Evolutionary conservation across 1,140 invertebrate species (phyloP).

Genomic region (Trissolcus basalis): DNA sequence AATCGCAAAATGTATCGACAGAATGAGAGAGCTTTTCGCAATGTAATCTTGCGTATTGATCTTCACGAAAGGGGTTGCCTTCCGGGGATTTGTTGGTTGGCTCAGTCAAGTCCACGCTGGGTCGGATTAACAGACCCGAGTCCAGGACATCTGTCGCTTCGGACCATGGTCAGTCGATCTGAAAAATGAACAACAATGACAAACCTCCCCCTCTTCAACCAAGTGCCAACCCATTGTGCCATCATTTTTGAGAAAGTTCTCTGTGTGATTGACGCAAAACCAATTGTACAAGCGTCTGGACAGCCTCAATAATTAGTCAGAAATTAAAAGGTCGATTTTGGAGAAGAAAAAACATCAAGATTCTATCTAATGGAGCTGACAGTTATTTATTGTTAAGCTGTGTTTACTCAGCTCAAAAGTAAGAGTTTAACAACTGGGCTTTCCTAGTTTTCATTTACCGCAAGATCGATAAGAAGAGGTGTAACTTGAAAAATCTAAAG

Average conservation of each 20-base stretch:
- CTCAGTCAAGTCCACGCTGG: slow-evolving; percentile 69
- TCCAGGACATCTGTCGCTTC: slow-evolving; percentile 72
- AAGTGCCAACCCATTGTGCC: slow-evolving; percentile 30
- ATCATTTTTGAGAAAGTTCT: slow-evolving; percentile 29
- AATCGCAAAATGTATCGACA: slow-evolving; percentile 27
- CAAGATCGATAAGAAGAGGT: no score
- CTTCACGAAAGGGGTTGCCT: slow-evolving; percentile 71
- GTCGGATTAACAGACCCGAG: slow-evolving; percentile 70
- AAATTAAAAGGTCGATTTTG: no score
- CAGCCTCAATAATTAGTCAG: slow-evolving; percentile 36
- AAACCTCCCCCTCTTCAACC: slow-evolving; percentile 33
- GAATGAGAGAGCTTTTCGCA: slow-evolving; percentile 67
- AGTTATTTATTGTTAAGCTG: no score
- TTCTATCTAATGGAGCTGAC: no score
- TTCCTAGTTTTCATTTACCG: no score
- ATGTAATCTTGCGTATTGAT: slow-evolving; percentile 76
- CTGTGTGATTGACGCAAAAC: slow-evolving; percentile 34
- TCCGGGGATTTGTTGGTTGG: slow-evolving; percentile 68
- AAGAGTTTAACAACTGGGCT: no score
- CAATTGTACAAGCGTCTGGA: slow-evolving; percentile 22
- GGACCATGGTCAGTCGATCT: slow-evolving; percentile 73
- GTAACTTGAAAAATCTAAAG: neutral
- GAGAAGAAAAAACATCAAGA: no score
- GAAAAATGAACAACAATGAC: slow-evolving; percentile 73
- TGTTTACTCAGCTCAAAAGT: no score